Evolutionary conservation across 2,797 vertebrate species (phyloP).

Genomic region (Hirundo rustica): DNA sequence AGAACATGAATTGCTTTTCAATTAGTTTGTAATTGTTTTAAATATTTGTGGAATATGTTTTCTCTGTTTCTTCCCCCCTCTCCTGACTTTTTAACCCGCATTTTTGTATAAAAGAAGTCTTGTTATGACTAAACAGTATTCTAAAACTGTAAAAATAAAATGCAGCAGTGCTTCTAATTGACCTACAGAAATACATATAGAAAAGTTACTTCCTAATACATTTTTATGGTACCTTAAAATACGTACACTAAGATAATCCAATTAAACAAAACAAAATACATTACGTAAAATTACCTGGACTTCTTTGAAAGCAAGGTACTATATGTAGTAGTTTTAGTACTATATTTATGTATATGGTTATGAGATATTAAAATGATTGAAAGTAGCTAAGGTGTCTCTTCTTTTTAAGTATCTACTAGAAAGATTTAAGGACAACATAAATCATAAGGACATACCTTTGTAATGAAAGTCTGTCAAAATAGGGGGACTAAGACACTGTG

Average conservation of each 20-base stretch:
- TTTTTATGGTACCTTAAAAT: background rate
- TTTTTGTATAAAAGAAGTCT: background rate
- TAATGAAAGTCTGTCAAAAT: background rate
- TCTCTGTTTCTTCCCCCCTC: accelerated
- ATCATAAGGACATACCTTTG: background rate
- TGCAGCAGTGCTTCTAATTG: background rate
- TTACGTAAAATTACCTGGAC: background rate
- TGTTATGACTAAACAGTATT: background rate
- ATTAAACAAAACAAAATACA: background rate
- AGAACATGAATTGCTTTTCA: background rate
- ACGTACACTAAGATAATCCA: background rate
- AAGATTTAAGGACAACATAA: background rate
- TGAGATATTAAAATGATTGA: background rate
- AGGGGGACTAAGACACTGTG: background rate
- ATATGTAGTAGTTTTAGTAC: background rate
- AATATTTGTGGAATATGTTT: background rate
- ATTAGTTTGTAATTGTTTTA: background rate
- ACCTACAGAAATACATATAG: background rate
- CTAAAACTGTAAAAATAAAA: background rate
- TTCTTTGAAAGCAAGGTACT: background rate
- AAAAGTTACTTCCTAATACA: background rate
- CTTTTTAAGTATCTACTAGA: background rate
- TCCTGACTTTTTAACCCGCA: background rate
- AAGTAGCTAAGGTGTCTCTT: background rate
- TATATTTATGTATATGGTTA: background rate